These are phyloP conservation scores for Stegastes partitus DNA, from an alignment of 2,113 vertebrate species.

Conservation along the genomic window DNA sequence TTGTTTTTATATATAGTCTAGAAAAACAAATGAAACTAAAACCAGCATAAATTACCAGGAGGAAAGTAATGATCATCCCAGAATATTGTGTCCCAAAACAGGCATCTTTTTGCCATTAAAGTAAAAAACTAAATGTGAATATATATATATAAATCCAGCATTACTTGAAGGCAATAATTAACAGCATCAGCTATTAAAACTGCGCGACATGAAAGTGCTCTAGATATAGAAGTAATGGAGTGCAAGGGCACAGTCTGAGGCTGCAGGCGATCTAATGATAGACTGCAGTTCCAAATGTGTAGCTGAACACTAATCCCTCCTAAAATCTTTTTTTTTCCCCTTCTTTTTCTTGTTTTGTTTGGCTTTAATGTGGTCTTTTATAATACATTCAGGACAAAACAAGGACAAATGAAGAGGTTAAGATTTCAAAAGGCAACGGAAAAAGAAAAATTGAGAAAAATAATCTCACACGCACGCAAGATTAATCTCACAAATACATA, in stretches of 20 bases:
- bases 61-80: no score
- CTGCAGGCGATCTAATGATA: not conserved
- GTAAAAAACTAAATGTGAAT: no score
- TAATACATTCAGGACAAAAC: not conserved
- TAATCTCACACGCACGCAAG: not conserved
- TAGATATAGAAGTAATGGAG: not conserved
- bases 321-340: not conserved
- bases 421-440: not conserved
- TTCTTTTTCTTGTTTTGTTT: no score
- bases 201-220: not conserved
- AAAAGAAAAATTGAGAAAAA: not conserved
- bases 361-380: no score
- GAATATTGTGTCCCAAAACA: no score
- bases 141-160: no score
- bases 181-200: no score
- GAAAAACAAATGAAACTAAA: no score
- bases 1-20: no score
- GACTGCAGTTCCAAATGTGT: slow-evolving; percentile 1
- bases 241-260: not conserved
- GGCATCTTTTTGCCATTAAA: no score
- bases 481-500: slow-evolving; percentile 7
- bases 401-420: not conserved
- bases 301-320: not conserved
- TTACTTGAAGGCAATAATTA: no score
- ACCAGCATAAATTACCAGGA: no score